phyloP scores from a whole-genome alignment of 2,797 vertebrate species.

The Telmatherina bonti region DNA sequence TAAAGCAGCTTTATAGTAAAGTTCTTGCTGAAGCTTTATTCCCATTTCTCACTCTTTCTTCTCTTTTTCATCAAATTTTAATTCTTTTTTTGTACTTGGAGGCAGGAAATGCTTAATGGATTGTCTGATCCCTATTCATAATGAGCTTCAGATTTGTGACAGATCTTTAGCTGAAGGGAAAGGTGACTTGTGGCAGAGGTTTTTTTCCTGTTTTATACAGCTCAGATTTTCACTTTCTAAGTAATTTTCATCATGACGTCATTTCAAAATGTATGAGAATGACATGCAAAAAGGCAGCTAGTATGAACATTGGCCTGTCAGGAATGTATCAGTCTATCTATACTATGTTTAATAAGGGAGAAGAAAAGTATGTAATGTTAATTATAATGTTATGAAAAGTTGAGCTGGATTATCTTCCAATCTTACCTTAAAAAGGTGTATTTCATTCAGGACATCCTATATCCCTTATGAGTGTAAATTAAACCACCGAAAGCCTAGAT shows the following conservation, averaged over 20 bases:
- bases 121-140: constrained; percentile 77
- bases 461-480: too few species aligned
- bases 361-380: too few species aligned
- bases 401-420: too few species aligned
- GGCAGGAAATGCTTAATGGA: constrained; percentile 70
- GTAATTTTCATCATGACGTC: constrained; percentile 25
- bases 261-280: constrained; percentile 32
- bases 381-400: too few species aligned
- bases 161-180: constrained; percentile 68
- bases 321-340: constrained; percentile 15
- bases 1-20: constrained; percentile 72
- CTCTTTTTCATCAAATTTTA: constrained; percentile 57
- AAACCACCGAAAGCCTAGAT: too few species aligned
- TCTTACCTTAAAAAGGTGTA: too few species aligned
- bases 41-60: constrained; percentile 49
- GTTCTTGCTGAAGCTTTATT: constrained; percentile 63
- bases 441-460: too few species aligned
- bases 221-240: constrained; percentile 38
- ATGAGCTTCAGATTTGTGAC: constrained; percentile 73
- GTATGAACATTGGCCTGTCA: constrained; percentile 1
- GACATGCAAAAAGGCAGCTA: constrained; percentile 44
- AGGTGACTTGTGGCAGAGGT: constrained; percentile 52
- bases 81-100: constrained; percentile 66
- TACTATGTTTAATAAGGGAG: not conserved
- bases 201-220: constrained; percentile 66